phyloP scores from a whole-genome alignment of 2,113 vertebrate species.

The Alectura lathami region DNA sequence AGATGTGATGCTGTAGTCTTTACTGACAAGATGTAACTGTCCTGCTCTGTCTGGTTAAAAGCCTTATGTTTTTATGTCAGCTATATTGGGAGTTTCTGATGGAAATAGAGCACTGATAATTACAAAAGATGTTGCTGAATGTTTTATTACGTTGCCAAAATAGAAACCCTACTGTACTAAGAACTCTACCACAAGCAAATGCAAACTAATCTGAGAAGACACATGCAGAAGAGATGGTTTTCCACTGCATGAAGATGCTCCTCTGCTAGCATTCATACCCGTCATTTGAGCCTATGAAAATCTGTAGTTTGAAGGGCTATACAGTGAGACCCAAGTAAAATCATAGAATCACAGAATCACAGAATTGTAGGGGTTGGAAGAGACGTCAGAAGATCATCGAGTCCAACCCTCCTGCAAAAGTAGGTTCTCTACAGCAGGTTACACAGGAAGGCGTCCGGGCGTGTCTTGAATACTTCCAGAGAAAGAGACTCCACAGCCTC shows the following conservation, averaged over 20 bases:
- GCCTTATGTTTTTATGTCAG: conserved; percentile 9
- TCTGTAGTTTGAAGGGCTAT: not conserved
- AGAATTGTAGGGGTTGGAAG: no score
- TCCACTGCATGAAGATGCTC: not conserved
- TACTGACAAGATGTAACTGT: not conserved
- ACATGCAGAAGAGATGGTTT: not conserved
- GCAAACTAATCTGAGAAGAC: not conserved
- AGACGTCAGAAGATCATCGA: no score
- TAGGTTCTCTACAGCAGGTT: no score
- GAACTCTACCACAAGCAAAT: not conserved
- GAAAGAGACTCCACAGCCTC: no score
- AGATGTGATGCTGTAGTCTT: not conserved
- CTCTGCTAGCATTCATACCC: not conserved
- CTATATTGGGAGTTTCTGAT: not conserved
- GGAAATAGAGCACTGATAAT: conserved; percentile 9
- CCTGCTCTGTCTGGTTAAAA: not conserved
- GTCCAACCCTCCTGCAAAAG: no score
- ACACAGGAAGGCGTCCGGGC: no score
- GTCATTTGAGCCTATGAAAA: not conserved
- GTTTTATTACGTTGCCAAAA: conserved; percentile 3
- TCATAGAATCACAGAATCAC: no score
- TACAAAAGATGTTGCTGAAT: not conserved
- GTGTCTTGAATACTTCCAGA: no score
- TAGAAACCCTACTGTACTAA: not conserved
- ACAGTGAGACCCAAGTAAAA: not conserved